phyloP scores from a whole-genome alignment of 2,113 vertebrate genomes.

The Tachysurus vachellii region DNA sequence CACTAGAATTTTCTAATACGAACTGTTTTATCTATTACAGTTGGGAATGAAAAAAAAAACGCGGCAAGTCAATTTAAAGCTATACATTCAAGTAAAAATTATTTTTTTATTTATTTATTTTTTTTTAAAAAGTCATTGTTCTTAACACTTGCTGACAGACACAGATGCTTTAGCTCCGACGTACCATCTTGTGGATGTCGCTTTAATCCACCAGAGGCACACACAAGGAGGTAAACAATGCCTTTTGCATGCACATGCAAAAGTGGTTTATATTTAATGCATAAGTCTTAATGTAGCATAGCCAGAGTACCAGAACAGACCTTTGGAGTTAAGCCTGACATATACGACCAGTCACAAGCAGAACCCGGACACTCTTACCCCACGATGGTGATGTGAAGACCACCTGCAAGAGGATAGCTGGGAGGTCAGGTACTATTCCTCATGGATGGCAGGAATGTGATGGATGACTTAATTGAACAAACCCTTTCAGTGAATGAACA shows the following conservation, averaged over 20 bases:
- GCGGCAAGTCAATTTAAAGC: neutral
- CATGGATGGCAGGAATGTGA: neutral
- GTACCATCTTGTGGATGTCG: neutral
- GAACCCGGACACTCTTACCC: neutral
- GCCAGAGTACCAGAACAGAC: neutral
- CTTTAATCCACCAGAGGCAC: neutral
- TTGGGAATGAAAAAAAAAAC: neutral
- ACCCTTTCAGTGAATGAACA: neutral
- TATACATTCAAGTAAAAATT: neutral
- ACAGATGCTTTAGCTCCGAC: neutral
- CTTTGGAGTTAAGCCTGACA: neutral
- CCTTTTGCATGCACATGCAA: neutral
- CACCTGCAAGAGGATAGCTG: neutral
- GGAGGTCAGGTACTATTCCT: neutral
- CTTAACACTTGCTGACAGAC: neutral
- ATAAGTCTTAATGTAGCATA: neutral
- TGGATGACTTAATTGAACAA: neutral
- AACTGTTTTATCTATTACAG: neutral
- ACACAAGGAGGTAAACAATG: neutral
- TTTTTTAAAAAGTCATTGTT: neutral
- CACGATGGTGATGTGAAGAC: neutral
- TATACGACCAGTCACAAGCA: neutral
- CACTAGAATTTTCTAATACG: neutral
- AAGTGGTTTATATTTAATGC: no score
- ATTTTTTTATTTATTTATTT: no score